Conservation (phyloP, 2,888 invertebrate genomes). For the Cantharis lateralis region DNA sequence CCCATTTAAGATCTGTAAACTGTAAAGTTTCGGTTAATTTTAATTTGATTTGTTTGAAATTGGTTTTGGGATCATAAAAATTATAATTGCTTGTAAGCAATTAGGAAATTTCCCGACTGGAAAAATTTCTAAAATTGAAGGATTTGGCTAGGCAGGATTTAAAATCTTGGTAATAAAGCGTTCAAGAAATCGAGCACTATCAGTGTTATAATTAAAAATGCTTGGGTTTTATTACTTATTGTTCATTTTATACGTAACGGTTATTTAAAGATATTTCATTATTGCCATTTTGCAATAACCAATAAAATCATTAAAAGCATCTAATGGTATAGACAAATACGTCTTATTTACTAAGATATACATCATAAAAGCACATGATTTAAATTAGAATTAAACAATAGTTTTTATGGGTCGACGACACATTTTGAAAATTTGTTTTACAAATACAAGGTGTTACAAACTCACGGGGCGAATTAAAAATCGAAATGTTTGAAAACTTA, state of each 20-base stretch:
- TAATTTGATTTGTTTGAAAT: background rate
- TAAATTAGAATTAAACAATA: background rate
- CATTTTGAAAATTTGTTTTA: background rate
- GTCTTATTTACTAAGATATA: background rate
- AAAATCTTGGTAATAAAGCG: background rate
- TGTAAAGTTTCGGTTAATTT: background rate
- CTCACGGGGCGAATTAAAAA: too few relatives aligned
- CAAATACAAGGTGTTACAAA: too few relatives aligned
- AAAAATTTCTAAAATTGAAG: too few relatives aligned
- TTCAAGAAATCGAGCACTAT: background rate
- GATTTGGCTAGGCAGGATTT: too few relatives aligned
- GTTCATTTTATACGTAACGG: background rate
- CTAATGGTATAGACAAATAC: background rate
- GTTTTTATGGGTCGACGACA: background rate
- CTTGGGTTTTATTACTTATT: constrained; percentile 3
- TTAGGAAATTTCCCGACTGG: too few relatives aligned
- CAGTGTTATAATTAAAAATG: background rate
- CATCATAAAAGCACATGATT: background rate
- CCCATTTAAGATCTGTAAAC: constrained; percentile 17
- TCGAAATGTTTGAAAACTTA: too few relatives aligned
- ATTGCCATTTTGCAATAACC: background rate
- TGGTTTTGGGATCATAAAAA: background rate
- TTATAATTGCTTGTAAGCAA: background rate
- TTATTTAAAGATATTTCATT: background rate
- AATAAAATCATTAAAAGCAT: background rate